A percentile compares a stretch with the other conserved stretches of the same genome.
Conservation (phyloP, 2,888 invertebrate species). For the Tinea semifulvella region DNA sequence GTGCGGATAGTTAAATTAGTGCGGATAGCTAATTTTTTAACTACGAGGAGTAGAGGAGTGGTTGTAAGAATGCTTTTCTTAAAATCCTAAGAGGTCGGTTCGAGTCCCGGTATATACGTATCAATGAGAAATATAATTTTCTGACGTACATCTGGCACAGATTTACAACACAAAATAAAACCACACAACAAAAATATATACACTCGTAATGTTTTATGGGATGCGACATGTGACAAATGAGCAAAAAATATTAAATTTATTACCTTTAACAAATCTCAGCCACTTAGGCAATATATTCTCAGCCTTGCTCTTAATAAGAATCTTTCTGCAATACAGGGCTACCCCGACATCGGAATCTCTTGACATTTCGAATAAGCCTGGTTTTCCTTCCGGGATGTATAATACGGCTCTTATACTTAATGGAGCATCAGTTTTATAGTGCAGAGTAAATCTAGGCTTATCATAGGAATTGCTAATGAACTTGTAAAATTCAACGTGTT, state of each 20-base stretch:
- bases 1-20: no score
- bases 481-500: conserved; percentile 93
- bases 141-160: no score
- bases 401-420: conserved; percentile 89
- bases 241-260: conserved; percentile 16
- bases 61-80: no score
- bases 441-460: conserved; percentile 86
- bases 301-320: conserved; percentile 91
- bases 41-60: no score
- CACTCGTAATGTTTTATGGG: no score
- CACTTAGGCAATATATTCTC: conserved; percentile 93
- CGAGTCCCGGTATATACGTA: no score
- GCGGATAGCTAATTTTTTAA: no score
- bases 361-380: conserved; percentile 90
- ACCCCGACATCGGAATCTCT: conserved; percentile 87
- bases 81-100: no score
- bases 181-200: no score
- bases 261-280: conserved; percentile 93
- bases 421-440: conserved; percentile 94
- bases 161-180: no score
- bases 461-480: conserved; percentile 89
- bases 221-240: no score
- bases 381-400: conserved; percentile 94
- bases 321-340: conserved; percentile 90
- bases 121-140: no score